Evolutionary conservation across 2,113 vertebrate species (phyloP).

Genomic region (Tauraco erythrolophus): DNA sequence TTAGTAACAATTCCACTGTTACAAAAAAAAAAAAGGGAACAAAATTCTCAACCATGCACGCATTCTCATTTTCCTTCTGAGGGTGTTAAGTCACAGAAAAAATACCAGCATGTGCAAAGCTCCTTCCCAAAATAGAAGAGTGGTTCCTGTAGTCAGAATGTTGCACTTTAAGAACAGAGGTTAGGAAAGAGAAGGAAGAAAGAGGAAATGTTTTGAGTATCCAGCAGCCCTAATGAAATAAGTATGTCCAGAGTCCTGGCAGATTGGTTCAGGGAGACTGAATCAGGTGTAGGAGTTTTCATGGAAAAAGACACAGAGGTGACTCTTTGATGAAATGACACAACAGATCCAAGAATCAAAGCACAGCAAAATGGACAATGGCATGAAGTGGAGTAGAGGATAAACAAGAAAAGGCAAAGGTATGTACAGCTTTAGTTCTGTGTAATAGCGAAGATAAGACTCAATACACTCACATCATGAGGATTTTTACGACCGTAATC

Average conservation of each 20-base stretch:
- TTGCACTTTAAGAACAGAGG: background rate
- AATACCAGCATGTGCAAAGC: background rate
- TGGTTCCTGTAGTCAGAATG: background rate
- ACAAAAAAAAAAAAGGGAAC: background rate
- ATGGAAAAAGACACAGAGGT: background rate
- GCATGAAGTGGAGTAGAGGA: background rate
- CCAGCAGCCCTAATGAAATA: background rate
- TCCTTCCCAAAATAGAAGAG: background rate
- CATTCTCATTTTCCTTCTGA: background rate
- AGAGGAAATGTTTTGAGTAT: background rate
- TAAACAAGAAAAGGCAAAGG: background rate
- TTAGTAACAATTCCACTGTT: background rate
- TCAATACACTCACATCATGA: background rate
- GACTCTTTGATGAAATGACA: background rate
- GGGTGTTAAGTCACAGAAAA: background rate
- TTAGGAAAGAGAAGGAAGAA: background rate
- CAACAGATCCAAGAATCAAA: background rate
- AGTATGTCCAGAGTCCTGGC: background rate
- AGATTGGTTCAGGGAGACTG: background rate
- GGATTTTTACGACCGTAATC: background rate
- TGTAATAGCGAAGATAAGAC: background rate
- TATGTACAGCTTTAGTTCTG: background rate
- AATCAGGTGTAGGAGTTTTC: background rate
- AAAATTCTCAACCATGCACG: background rate
- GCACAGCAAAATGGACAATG: background rate